Evolutionary conservation across 2,888 invertebrate species (phyloP).

Genomic region (Eupithecia subumbrata): DNA sequence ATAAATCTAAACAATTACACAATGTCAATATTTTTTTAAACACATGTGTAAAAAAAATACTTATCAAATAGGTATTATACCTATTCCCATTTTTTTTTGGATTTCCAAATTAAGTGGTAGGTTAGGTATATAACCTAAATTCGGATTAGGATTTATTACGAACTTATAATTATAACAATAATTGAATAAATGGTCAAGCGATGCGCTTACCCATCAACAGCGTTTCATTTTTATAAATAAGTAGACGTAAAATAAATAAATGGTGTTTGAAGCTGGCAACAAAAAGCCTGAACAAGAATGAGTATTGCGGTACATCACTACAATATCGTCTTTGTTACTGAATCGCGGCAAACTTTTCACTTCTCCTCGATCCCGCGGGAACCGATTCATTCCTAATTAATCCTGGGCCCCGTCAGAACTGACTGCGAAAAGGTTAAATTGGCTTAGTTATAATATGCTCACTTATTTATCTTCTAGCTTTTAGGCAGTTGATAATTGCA

Average conservation of each 20-base stretch:
- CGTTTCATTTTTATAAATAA: background rate
- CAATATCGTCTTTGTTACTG: constrained; percentile 53
- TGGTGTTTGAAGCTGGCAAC: constrained; percentile 22
- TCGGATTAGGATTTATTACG: background rate
- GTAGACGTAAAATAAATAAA: background rate
- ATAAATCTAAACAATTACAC: background rate
- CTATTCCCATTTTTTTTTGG: background rate
- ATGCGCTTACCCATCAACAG: background rate
- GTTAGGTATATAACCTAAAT: background rate
- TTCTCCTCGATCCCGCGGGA: constrained; percentile 29
- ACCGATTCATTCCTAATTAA: constrained; percentile 42
- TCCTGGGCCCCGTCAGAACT: constrained; percentile 8
- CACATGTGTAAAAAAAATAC: no score
- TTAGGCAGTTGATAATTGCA: background rate
- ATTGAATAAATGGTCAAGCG: background rate
- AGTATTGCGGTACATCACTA: constrained; percentile 64
- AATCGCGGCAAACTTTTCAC: constrained; percentile 49
- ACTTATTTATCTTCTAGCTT: background rate
- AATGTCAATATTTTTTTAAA: background rate
- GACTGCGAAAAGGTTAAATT: constrained; percentile 13
- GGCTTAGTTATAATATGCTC: background rate
- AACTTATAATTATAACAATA: background rate
- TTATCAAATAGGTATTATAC: background rate
- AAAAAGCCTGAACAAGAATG: constrained; percentile 49
- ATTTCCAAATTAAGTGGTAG: background rate